Evolutionary conservation across 2,888 invertebrate genomes (phyloP).

Genomic region (Gari tellinella): DNA sequence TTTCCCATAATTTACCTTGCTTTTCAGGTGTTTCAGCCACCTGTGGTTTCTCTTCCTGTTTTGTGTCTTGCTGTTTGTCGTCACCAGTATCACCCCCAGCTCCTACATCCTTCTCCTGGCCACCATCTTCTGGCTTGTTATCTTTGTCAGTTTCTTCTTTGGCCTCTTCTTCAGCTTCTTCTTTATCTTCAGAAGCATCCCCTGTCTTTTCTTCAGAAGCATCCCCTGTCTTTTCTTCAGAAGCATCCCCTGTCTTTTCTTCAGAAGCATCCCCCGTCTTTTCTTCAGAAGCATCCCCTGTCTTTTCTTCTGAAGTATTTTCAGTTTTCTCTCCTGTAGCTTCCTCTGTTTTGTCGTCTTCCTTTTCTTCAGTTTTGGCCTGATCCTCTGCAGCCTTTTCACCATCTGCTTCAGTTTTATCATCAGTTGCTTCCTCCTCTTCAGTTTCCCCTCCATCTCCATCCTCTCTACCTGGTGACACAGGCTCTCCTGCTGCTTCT

Average conservation of each 20-base stretch:
- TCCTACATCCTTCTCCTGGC: no score
- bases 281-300: constrained; percentile 18
- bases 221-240: constrained; percentile 1
- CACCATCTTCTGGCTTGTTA: no score
- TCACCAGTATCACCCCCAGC: no score
- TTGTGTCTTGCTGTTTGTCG: no score
- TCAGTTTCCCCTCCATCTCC: constrained; percentile 29
- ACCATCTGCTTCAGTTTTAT: constrained; percentile 1
- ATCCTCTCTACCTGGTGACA: constrained; percentile 35
- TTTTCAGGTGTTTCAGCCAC: no score
- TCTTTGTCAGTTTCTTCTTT: no score
- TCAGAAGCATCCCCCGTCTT: constrained; percentile 23
- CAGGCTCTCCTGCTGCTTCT: constrained; percentile 22
- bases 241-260: constrained; percentile 7
- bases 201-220: not conserved
- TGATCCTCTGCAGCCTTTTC: constrained; percentile 14
- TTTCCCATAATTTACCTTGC: no score
- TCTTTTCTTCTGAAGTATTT: not conserved
- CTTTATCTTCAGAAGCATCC: not conserved
- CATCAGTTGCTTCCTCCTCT: constrained; percentile 18
- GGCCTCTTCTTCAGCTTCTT: constrained; percentile 5
- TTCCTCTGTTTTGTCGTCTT: constrained; percentile 6
- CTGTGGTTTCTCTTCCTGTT: no score
- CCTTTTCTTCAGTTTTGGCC: not conserved
- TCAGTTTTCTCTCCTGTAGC: constrained; percentile 11